Evolutionary conservation across 2,113 vertebrate species (phyloP).

Genomic region (Litocranius walleri): DNA sequence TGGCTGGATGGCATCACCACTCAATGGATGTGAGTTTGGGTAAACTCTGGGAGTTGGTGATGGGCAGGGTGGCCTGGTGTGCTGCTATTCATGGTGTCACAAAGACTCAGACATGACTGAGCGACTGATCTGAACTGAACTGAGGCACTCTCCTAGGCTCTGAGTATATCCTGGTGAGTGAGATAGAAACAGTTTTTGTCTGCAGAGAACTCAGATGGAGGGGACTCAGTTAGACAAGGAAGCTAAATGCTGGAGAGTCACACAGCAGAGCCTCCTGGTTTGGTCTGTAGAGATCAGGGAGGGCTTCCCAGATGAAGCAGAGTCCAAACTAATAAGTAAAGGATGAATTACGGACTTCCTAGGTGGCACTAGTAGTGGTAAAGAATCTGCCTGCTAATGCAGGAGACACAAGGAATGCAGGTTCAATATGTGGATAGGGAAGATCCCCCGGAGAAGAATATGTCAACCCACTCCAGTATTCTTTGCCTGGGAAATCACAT

Average conservation of each 20-base stretch:
- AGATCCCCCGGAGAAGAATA: not conserved
- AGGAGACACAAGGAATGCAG: not conserved
- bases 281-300: not conserved
- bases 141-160: not conserved
- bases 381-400: not conserved
- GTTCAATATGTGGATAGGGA: not conserved
- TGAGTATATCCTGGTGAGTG: not conserved
- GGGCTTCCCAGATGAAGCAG: not conserved
- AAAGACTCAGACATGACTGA: too few species aligned
- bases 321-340: not conserved
- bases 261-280: not conserved
- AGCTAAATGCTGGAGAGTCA: not conserved
- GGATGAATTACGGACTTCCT: not conserved
- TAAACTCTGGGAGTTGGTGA: too few species aligned
- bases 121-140: too few species aligned
- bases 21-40: too few species aligned
- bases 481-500: not conserved
- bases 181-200: not conserved
- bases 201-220: not conserved
- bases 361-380: not conserved
- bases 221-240: not conserved
- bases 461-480: not conserved
- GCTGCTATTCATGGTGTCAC: rapidly evolving
- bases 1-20: too few species aligned
- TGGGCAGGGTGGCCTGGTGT: too few species aligned